A percentile compares a stretch with the other conserved stretches of the same genome.
phyloP scores from a whole-genome alignment of 2,113 vertebrate species.

The Cygnus atratus region DNA sequence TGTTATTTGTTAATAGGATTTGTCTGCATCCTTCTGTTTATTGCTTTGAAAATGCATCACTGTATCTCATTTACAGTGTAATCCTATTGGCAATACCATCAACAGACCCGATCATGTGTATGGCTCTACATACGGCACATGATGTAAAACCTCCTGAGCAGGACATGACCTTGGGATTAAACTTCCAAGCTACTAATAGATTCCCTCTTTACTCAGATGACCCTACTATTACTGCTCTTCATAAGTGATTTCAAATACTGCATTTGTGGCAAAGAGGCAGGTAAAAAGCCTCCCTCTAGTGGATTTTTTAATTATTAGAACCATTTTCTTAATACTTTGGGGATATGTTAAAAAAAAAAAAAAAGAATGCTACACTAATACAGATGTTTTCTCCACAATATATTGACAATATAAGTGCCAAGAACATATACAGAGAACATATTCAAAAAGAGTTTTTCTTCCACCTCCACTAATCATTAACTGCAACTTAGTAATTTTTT shows the following conservation, averaged over 20 bases:
- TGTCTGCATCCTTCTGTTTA: slow-evolving; percentile 46
- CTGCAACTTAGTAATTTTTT: neutral
- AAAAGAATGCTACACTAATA: neutral
- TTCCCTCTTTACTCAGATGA: neutral
- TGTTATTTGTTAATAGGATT: slow-evolving; percentile 68
- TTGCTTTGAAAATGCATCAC: slow-evolving; percentile 29
- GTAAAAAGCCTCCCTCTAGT: neutral
- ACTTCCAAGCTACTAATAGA: neutral
- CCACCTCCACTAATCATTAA: neutral
- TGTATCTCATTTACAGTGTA: slow-evolving; percentile 17
- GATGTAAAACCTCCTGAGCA: neutral
- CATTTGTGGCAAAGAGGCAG: neutral
- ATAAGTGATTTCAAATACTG: neutral
- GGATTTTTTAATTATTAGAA: neutral
- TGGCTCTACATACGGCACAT: neutral
- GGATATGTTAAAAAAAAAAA: neutral
- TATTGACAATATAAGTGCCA: neutral
- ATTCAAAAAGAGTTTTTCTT: neutral
- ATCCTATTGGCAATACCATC: slow-evolving; percentile 12
- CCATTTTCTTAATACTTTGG: neutral
- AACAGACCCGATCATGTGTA: neutral
- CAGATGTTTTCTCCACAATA: neutral
- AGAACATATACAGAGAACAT: neutral
- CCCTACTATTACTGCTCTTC: neutral
- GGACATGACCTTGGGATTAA: neutral